Conservation (phyloP, 2,797 vertebrate species). For the Synanceia verrucosa region DNA sequence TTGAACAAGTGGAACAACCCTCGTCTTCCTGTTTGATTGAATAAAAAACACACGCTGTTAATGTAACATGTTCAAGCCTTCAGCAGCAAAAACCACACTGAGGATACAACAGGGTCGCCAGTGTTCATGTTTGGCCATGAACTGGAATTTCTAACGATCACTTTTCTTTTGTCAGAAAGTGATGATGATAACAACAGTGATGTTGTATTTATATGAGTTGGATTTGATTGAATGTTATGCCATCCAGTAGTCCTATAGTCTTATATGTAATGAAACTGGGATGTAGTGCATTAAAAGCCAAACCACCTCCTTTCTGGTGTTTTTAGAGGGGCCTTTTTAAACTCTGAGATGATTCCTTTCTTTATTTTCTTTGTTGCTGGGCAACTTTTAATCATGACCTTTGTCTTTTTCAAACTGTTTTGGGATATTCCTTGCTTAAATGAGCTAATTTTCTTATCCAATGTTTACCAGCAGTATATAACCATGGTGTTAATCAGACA, state of each 20-base stretch:
- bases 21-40: conserved; percentile 64
- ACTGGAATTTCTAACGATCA: conserved; percentile 60
- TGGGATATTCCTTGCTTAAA: conserved; percentile 34
- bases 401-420: conserved; percentile 42
- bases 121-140: conserved; percentile 66
- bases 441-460: conserved; percentile 32
- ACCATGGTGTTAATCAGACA: conserved; percentile 30
- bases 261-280: conserved; percentile 5
- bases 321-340: conserved; percentile 37
- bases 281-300: conserved; percentile 39
- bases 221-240: conserved; percentile 20
- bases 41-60: conserved; percentile 20
- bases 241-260: conserved; percentile 14
- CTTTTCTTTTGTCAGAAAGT: conserved; percentile 23
- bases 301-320: conserved; percentile 19
- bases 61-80: conserved; percentile 45
- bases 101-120: conserved; percentile 70
- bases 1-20: conserved; percentile 4
- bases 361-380: conserved; percentile 21
- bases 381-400: conserved; percentile 32
- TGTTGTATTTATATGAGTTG: conserved; percentile 18
- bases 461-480: conserved; percentile 21
- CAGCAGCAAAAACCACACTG: conserved; percentile 42
- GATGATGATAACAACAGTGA: conserved; percentile 27
- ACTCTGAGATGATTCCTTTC: conserved; percentile 22